Conservation (phyloP, 2,888 invertebrate genomes). For the Melanostoma mellinum region DNA sequence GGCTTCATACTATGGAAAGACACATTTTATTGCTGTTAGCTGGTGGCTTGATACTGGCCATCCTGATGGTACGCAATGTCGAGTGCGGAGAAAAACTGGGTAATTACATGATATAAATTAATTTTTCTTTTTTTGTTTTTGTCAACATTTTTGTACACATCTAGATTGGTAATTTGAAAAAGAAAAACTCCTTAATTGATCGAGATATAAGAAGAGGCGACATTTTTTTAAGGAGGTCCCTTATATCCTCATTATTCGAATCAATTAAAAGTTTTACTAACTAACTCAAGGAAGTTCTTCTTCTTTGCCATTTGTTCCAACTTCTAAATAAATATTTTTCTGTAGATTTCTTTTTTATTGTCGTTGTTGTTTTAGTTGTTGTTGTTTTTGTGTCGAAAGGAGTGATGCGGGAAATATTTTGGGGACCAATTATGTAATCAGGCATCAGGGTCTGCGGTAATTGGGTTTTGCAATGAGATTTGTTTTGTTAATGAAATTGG, state of each 20-base stretch:
- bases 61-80: constrained; percentile 48
- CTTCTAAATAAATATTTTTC: no score
- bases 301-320: background rate
- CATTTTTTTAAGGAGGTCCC: constrained; percentile 1
- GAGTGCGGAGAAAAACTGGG: constrained; percentile 70
- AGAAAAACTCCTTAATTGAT: constrained; percentile 10
- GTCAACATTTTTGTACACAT: background rate
- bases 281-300: constrained; percentile 20
- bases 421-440: no score
- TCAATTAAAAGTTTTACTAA: constrained; percentile 58
- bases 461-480: no score
- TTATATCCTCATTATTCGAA: constrained; percentile 32
- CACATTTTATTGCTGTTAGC: constrained; percentile 69
- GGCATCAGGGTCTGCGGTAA: no score
- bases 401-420: no score
- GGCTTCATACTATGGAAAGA: constrained; percentile 58
- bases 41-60: constrained; percentile 66
- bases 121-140: constrained; percentile 1
- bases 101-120: constrained; percentile 51
- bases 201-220: background rate
- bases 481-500: no score
- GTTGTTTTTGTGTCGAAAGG: no score
- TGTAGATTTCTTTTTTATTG: no score
- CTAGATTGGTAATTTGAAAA: background rate
- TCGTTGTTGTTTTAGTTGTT: no score